Base-by-base conservation (phyloP, 2,888 invertebrate genomes). In the Drosophila yooni region DNA sequence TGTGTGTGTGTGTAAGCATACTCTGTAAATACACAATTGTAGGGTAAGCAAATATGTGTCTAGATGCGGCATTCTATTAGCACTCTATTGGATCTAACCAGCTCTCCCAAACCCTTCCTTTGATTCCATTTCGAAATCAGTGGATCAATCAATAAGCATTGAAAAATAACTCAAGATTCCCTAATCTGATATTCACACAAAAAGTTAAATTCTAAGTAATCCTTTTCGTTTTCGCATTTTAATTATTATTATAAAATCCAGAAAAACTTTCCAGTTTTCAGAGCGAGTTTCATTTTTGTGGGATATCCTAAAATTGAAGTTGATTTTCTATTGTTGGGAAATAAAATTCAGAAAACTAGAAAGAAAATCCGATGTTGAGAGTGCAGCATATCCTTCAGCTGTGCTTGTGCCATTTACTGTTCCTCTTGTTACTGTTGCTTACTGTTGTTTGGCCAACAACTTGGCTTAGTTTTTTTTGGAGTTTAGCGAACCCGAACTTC, bases 401-500 rank as follows among this genome's bases (percentile, higher is more conserved):
- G 27, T n/a, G 36, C 27, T 11, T 57, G 46, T 10, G 6, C 21
- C 11, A 15, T 1, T 40, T n/a, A 10, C 29, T 31, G n/a, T 2
- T 2, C 1, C 48, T 8, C 25, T 61, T 51, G 77, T 27, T 62
- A 25, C 50, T 53, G 29, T 43, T 70, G 60, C 27, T 36, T 29
- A 8, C 38, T 51, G 51, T 71, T 59, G 72, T 62, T 50, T 63
- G 53, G 54, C 36, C 64, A 38, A 59, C 61, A 67, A 63, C 81
- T 71, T 72, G 73, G 70, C 60, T 83, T 72, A 71, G 61, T 77
- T 74, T 57, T 31, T 57, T 78, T 66, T 43, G 74, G 65, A 84
- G 89, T 83, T 83, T 86, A 75, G 77, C 89, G 89, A 88, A 86
- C 81, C 58, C 79, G 54, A 76, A 73, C 58, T 64, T 33, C 51